Evolutionary conservation across 1,140 invertebrate genomes (phyloP), one percentile per base, ranked within the genome.

Genomic region (Grapholita molesta): DNA sequence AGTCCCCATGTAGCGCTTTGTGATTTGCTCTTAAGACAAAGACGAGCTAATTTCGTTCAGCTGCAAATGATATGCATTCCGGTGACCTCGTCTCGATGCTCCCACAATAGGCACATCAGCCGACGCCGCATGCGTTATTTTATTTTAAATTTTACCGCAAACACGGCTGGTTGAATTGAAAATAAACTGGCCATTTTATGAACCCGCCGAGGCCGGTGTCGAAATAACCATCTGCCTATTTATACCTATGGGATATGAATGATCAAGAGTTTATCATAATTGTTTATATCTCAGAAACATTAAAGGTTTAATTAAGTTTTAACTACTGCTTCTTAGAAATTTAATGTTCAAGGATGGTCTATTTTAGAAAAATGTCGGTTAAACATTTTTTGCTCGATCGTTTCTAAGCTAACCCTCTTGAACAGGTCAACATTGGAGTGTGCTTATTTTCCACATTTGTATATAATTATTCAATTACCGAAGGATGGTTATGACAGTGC

Each of bases 131-230:
- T 71, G 70, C 64, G 64, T 70, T 79, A 80, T 64, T 71, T 84
- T 88, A 82, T 82, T 84, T 84, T 61, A 61, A 61, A 84, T 86
- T 87, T 84, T 76, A 80, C 74, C 77, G 76, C 73, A 84, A 79
- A 79, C 77, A 71, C 70, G 71, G 80, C 73, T 77, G 72, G 81
- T 69, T 73, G 80, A 77, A 79, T 84, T 89, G 72, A 86, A 89
- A 88, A 90, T 88, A 87, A 89, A 89, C 84, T 71, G 73, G 68
- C 71, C 79, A 82, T 83, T 88, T 89, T 86, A 89, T 88, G 82
- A 82, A 88, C 82, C 66, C 64, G 68, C 76, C 84, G 80, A 86
- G 86, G 84, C 77, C 83, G 77, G 9, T 66, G 76, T 80, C 70
- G 74, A 85, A 88, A 88, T 88, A 87, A 73, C 77, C 75, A 70